phyloP scores from a whole-genome alignment of 2,797 vertebrate species.

The Salarias fasciatus region DNA sequence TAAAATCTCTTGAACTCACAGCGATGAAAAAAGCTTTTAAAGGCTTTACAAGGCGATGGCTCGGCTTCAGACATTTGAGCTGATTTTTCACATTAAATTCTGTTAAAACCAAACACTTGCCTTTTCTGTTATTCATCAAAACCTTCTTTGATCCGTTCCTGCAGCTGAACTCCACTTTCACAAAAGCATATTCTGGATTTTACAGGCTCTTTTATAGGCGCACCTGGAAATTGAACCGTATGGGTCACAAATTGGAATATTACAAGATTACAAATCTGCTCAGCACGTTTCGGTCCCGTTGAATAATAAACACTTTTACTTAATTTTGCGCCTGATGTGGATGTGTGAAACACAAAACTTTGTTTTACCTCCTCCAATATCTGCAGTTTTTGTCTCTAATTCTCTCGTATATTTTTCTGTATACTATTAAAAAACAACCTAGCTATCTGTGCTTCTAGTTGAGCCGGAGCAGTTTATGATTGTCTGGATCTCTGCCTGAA shows the following conservation, averaged over 20 bases:
- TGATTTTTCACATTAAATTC: too few relatives aligned
- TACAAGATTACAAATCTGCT: conserved; percentile 49
- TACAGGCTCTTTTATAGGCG: conserved; percentile 44
- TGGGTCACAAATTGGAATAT: conserved; percentile 64
- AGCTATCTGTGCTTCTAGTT: conserved; percentile 61
- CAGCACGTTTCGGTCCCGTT: conserved; percentile 25
- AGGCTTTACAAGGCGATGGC: conserved; percentile 2
- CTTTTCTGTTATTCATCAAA: conserved; percentile 51
- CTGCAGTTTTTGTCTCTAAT: conserved; percentile 25
- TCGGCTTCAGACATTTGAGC: conserved; percentile 3
- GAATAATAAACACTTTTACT: conserved; percentile 27
- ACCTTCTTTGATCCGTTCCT: conserved; percentile 39
- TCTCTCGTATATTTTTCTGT: conserved; percentile 22
- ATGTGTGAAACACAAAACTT: conserved; percentile 21
- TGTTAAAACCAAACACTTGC: conserved; percentile 4
- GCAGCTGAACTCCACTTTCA: conserved; percentile 23
- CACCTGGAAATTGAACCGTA: conserved; percentile 61
- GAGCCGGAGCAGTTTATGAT: conserved; percentile 50
- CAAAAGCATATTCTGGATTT: conserved; percentile 51
- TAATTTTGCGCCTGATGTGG: conserved; percentile 26
- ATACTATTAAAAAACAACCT: conserved; percentile 61
- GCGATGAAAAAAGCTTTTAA: too few relatives aligned
- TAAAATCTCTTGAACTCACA: too few relatives aligned
- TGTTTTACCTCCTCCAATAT: conserved; percentile 30
- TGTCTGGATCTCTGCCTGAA: conserved; percentile 59